A percentile compares a stretch with the other conserved stretches of the same genome.
Conservation (phyloP, 2,888 invertebrate species). For the Thereva nobilitata region DNA sequence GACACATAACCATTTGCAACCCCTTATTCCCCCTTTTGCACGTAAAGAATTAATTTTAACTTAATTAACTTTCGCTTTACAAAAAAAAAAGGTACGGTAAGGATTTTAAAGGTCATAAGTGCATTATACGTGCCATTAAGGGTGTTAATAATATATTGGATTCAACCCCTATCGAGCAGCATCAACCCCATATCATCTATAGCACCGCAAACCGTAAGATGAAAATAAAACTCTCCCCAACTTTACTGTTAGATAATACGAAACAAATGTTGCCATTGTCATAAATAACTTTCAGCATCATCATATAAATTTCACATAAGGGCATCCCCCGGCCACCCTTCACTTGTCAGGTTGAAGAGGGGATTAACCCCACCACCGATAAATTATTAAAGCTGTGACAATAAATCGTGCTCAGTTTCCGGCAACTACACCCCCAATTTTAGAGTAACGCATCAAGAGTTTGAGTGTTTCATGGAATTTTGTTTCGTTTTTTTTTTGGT, state of each 20-base stretch:
- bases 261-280: neutral
- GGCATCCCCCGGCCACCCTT: neutral
- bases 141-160: constrained; percentile 1
- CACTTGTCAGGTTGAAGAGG: neutral
- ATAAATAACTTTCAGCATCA: constrained; percentile 4
- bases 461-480: no score
- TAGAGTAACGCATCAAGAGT: no score
- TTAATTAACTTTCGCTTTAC: no score
- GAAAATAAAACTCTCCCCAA: no score
- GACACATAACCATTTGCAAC: no score
- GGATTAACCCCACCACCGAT: constrained; percentile 2
- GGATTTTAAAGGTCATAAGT: constrained; percentile 1
- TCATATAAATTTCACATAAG: constrained; percentile 14
- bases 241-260: neutral
- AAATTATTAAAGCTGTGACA: constrained; percentile 7
- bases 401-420: constrained; percentile 9
- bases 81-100: no score
- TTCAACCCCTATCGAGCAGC: constrained; percentile 4
- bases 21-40: no score
- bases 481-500: no score
- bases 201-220: neutral
- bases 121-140: neutral
- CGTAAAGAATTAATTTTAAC: no score
- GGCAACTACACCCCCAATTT: neutral
- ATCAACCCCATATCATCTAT: neutral